Evolutionary conservation across 2,797 vertebrate species (phyloP), one percentile per base, ranked within the genome.

Genomic region (Meriones psammophilus): DNA sequence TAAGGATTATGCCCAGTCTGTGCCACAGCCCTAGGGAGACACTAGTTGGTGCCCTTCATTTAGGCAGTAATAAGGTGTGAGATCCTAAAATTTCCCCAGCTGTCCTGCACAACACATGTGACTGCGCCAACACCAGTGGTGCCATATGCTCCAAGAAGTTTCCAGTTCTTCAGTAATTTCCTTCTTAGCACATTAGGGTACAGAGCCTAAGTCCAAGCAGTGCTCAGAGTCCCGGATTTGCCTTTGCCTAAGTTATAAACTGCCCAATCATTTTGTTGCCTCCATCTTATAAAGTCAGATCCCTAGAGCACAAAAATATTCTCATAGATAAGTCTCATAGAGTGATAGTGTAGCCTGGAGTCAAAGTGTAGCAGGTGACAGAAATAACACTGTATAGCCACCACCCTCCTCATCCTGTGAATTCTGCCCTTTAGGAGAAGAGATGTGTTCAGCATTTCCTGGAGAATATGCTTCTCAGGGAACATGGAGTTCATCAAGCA

Each of bases 121-220:
- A 76, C 69, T 24, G 14, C 30, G 76, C 18, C 93, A 92, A 95
- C 85, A 60, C 77, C 89, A 92, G 66, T 56, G 15, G 22, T 28
- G 89, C 50, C 33, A 66, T 64, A 88, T 91, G 33, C 85, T 30
- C 71, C 28, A 92, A 80, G 50, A 15, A 71, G 42, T 95, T 93
- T 97, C 80, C 56, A 96, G 26, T 84, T 92, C 71, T 89, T 79
- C 24, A 89, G 50, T 54, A 93, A 95, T 94, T 74, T 92, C 69
- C 83, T 68, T 88, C 60, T 74, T 84, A 79, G 86, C 68, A 92
- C 50, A 95, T 69, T 69, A 30, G 24, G 64, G 28, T 83, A 30
- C 22, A 28, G 14, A 42, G 22, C 15, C 68, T n/a, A 3, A 30
- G 58, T 95, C 64, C 58, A 76, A 80, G 73, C 20, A 39, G 17